A percentile compares a stretch with the other conserved stretches of the same genome.
These are phyloP conservation scores for Percina caprodes DNA, from an alignment of 2,113 vertebrate genomes.

Conservation along the genomic window DNA sequence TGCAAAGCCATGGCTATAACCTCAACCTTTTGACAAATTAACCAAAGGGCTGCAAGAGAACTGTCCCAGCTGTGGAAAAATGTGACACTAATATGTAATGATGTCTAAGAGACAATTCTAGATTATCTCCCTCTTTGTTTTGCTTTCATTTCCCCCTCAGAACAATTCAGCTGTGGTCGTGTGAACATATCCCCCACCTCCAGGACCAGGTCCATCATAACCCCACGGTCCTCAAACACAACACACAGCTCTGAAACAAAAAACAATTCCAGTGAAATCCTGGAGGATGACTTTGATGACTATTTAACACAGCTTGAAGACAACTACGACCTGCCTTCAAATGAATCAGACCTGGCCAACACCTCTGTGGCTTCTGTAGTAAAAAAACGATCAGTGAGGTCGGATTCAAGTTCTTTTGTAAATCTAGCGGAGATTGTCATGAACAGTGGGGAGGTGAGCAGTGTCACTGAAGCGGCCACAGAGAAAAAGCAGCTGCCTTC, in stretches of 20 bases:
- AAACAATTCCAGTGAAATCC: neutral
- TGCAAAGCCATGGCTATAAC: neutral
- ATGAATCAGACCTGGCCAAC: neutral
- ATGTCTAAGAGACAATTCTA: neutral
- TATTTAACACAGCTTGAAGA: constrained; percentile 5
- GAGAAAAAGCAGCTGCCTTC: neutral
- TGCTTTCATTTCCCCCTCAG: constrained; percentile 51
- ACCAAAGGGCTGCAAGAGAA: neutral
- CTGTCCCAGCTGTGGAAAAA: neutral
- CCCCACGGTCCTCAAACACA: constrained; percentile 2
- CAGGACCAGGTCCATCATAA: neutral
- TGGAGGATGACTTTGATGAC: neutral
- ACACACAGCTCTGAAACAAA: neutral
- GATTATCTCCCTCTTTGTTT: neutral
- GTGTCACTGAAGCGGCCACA: neutral
- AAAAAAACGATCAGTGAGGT: neutral
- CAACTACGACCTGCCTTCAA: neutral
- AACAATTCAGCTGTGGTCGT: constrained; percentile 76
- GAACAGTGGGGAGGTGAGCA: neutral
- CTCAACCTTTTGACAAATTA: neutral
- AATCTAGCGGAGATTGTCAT: constrained; percentile 5
- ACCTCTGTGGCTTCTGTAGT: neutral
- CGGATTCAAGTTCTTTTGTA: neutral
- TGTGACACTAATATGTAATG: neutral
- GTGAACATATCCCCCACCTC: constrained; percentile 21